These are phyloP conservation scores for Andrena bicolor DNA, from an alignment of 2,888 invertebrate genomes.

Conservation along the genomic window DNA sequence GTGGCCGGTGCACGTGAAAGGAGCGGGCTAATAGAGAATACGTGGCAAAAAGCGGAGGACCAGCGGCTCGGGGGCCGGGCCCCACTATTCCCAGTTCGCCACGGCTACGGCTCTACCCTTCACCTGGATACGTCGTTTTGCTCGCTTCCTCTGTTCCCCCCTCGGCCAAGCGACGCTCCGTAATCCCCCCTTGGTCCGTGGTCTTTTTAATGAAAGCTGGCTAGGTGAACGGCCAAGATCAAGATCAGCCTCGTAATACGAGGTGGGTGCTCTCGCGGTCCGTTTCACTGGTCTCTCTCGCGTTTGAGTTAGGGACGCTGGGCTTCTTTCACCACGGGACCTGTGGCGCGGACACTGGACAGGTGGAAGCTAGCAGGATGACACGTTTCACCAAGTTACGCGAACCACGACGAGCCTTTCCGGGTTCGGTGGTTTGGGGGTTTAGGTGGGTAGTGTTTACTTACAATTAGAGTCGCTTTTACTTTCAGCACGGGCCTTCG, in stretches of 20 bases:
- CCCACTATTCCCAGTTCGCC: constrained; percentile 15
- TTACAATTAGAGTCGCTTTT: no score
- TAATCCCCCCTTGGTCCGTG: constrained; percentile 25
- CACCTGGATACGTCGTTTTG: constrained; percentile 51
- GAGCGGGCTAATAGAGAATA: constrained; percentile 62
- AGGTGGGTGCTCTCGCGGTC: constrained; percentile 47
- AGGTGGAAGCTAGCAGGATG: no score
- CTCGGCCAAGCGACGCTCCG: constrained; percentile 1
- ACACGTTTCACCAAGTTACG: no score
- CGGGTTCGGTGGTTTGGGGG: no score
- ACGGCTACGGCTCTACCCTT: constrained; percentile 42
- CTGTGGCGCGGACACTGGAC: not conserved
- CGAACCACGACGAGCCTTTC: no score
- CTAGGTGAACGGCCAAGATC: constrained; percentile 77
- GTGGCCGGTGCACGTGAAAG: constrained; percentile 66
- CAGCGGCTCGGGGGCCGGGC: constrained; percentile 13
- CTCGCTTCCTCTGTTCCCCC: constrained; percentile 61
- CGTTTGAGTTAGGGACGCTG: constrained; percentile 17
- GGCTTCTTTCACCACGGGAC: not conserved
- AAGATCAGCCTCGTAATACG: constrained; percentile 72
- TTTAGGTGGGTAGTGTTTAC: no score
- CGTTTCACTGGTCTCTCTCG: constrained; percentile 58
- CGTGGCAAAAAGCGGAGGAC: constrained; percentile 64
- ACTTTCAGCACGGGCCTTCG: no score
- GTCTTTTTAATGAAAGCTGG: constrained; percentile 69